Conservation (phyloP, 2,888 invertebrate genomes). For the Rhingia campestris region DNA sequence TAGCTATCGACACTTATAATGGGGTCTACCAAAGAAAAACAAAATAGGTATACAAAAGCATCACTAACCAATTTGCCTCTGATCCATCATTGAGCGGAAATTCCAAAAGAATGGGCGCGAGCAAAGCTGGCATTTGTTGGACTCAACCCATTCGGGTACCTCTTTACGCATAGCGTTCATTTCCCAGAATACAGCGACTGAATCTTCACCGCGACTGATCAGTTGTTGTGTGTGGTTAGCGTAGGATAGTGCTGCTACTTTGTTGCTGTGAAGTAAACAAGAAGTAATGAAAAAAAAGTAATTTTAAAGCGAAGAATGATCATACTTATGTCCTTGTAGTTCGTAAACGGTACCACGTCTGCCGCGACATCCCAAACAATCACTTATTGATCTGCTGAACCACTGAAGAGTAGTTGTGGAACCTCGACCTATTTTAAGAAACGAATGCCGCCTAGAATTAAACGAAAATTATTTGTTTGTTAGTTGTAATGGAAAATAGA, state of each 20-base stretch:
- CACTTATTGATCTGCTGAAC: constrained; percentile 96
- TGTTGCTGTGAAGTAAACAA: constrained; percentile 86
- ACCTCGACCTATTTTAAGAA: constrained; percentile 96
- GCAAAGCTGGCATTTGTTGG: constrained; percentile 97
- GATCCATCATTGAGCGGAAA: constrained; percentile 98
- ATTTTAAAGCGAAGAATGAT: constrained; percentile 7
- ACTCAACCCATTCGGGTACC: constrained; percentile 97
- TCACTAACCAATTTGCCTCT: constrained; percentile 89
- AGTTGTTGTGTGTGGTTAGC: constrained; percentile 90
- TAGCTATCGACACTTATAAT: too few species aligned
- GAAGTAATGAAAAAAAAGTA: constrained; percentile 76
- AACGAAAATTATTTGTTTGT: not conserved
- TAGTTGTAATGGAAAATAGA: not conserved
- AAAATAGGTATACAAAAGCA: not conserved
- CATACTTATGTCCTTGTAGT: constrained; percentile 94
- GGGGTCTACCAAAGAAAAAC: too few species aligned
- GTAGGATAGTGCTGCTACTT: constrained; percentile 94
- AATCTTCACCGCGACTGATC: constrained; percentile 95
- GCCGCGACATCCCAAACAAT: constrained; percentile 99
- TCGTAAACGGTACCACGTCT: constrained; percentile 98
- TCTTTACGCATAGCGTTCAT: constrained; percentile 94
- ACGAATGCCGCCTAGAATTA: constrained; percentile 84
- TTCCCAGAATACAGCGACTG: constrained; percentile 96
- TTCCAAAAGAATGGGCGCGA: constrained; percentile 99
- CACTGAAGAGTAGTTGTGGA: constrained; percentile 95